These are phyloP conservation scores for Cochlearius cochlearius DNA, from an alignment of 2,113 vertebrate genomes.

Conservation along the genomic window DNA sequence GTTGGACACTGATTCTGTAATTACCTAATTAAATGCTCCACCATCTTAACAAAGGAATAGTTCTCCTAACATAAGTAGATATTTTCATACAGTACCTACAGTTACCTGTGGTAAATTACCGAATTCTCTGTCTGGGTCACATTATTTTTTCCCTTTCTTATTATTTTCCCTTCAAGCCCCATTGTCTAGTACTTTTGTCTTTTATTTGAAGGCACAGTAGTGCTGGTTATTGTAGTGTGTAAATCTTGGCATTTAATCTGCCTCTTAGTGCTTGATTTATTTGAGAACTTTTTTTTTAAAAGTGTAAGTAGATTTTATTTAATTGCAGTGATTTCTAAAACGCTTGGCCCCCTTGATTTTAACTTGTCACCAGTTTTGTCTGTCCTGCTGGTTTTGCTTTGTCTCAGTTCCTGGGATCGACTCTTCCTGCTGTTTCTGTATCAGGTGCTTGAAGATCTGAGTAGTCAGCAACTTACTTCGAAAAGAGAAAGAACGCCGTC, in stretches of 20 bases:
- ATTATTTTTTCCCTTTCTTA: neutral
- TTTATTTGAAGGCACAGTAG: neutral
- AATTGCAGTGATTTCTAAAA: neutral
- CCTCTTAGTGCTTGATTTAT: neutral
- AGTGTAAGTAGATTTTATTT: neutral
- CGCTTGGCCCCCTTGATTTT: neutral
- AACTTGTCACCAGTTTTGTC: neutral
- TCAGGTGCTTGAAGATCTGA: neutral
- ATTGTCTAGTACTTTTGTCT: neutral
- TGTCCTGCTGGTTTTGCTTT: neutral
- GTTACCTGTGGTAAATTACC: neutral
- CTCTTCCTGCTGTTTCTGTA: neutral
- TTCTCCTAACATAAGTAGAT: neutral
- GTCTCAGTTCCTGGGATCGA: neutral
- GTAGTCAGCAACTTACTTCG: neutral
- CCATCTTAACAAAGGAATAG: neutral
- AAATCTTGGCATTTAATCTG: neutral
- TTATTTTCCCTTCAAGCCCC: neutral
- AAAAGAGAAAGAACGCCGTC: neutral
- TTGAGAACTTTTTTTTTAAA: neutral
- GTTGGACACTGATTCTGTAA: neutral
- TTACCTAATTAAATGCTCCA: neutral
- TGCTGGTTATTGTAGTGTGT: neutral
- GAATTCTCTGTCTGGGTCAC: neutral
- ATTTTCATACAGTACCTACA: neutral